phyloP scores from a whole-genome alignment of 2,113 vertebrate species.

The Procapra przewalskii region DNA sequence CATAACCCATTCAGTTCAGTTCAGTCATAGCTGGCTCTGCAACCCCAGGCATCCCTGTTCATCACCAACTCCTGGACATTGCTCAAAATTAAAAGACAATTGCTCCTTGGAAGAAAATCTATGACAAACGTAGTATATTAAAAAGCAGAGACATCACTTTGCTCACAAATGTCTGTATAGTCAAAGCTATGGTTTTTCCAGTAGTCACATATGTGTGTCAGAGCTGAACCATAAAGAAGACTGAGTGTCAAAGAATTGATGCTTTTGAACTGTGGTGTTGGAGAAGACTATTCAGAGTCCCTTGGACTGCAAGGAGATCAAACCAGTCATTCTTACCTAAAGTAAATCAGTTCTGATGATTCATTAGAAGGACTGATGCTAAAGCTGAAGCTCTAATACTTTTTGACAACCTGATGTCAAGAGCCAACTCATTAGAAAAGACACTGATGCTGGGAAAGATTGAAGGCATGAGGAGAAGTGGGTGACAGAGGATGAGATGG shows the following conservation, averaged over 20 bases:
- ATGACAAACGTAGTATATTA: background rate
- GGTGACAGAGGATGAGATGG: background rate
- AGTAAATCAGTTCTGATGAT: background rate
- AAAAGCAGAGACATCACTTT: background rate
- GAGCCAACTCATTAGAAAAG: background rate
- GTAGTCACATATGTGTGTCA: background rate
- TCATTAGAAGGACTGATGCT: background rate
- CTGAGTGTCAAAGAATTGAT: background rate
- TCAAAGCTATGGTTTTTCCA: background rate
- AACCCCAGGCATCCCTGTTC: background rate
- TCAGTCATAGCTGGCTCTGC: accelerated
- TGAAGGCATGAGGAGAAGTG: background rate
- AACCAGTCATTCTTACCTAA: background rate
- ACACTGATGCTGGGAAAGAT: background rate
- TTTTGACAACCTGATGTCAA: background rate
- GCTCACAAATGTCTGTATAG: background rate
- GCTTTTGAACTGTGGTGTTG: background rate
- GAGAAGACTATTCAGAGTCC: background rate
- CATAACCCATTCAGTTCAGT: background rate
- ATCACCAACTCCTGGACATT: background rate
- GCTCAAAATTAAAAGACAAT: background rate
- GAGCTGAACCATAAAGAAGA: background rate
- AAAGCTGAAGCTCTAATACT: background rate
- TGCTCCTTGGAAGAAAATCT: background rate
- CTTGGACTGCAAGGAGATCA: background rate